Evolutionary conservation across 2,888 invertebrate species (phyloP).

Genomic region (Dicycla oo): DNA sequence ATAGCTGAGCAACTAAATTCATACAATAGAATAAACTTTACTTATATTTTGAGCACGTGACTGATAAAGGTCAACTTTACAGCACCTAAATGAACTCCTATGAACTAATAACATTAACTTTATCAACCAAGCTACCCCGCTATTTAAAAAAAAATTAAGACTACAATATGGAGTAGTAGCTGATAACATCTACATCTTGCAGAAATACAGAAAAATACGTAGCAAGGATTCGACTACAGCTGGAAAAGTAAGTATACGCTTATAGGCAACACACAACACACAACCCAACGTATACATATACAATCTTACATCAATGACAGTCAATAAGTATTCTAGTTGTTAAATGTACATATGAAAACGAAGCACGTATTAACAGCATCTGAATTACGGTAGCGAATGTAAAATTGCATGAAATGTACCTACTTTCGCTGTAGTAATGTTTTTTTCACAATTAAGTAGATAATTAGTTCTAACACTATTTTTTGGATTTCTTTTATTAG

Average conservation of each 20-base stretch:
- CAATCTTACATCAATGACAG: neutral
- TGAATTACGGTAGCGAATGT: conserved; percentile 1
- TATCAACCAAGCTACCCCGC: neutral
- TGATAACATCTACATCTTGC: neutral
- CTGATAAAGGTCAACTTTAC: neutral
- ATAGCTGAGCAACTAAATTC: neutral
- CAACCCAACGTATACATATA: neutral
- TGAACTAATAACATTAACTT: neutral
- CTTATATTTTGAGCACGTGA: neutral
- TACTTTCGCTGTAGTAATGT: neutral
- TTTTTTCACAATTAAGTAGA: neutral
- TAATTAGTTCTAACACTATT: conserved; percentile 20
- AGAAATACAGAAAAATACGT: neutral
- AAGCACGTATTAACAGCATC: neutral
- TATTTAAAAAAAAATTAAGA: neutral
- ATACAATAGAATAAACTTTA: neutral
- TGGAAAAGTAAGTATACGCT: conserved; percentile 12
- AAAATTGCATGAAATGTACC: conserved; percentile 1
- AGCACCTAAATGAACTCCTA: neutral
- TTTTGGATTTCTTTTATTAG: conserved; percentile 10
- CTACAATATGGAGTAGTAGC: neutral
- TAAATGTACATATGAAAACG: neutral
- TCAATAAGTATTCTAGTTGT: neutral
- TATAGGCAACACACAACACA: too few relatives aligned
- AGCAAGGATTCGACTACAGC: neutral